Conservation (phyloP, 2,113 vertebrate species). For the Proterorhinus semilunaris region DNA sequence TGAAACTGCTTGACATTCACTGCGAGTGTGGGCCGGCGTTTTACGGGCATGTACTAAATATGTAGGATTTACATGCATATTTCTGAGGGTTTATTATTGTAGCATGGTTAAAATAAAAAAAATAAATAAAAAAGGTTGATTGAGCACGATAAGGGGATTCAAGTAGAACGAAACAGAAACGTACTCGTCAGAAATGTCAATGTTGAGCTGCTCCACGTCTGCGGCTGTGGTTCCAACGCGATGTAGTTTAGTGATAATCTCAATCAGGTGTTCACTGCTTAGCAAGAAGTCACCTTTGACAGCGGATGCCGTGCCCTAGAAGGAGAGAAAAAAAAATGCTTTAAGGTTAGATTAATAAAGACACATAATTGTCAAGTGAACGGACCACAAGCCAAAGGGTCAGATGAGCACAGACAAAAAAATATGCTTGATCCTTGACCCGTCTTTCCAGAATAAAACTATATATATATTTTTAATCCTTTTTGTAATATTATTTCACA, state of each 20-base stretch:
- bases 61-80: no score
- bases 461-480: no score
- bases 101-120: background rate
- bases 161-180: conserved; percentile 30
- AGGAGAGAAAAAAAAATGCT: conserved; percentile 6
- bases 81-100: no score
- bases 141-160: background rate
- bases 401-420: no score
- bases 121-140: background rate
- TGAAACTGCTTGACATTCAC: no score
- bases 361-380: no score
- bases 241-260: conserved; percentile 96
- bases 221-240: conserved; percentile 83
- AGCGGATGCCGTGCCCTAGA: conserved; percentile 88
- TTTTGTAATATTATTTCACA: no score
- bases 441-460: no score
- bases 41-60: no score
- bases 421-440: no score
- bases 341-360: background rate
- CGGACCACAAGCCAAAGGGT: no score
- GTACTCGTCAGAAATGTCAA: conserved; percentile 98
- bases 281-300: conserved; percentile 97
- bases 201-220: conserved; percentile 82
- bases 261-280: conserved; percentile 94
- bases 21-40: no score